Base-by-base conservation (phyloP, 2,797 vertebrate species). In the Thunnus albacares region DNA sequence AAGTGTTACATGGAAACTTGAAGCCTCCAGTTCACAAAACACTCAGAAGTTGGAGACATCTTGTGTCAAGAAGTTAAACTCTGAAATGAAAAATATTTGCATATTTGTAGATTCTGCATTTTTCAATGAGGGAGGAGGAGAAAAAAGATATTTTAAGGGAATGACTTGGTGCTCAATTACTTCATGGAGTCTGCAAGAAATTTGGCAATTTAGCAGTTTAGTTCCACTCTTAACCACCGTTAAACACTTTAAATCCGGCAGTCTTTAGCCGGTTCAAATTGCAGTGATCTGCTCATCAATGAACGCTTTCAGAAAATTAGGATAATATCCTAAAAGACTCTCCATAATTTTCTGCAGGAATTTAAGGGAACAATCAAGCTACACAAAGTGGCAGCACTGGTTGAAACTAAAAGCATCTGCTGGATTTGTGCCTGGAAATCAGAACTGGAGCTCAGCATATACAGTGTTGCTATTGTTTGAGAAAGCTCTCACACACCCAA, bases 171-270 rank as follows among this genome's bases (percentile, higher is more conserved):
- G 52, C 77, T 77, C 62, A 67, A 67, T 60, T 59, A 79, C 65
- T 47, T 60, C 26, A 41, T 18, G 33, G 6, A 81, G 75, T 73
- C 84, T 85, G 83, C 62, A 79, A 80, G 75, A 82, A 26, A 75
- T 79, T 35, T 81, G 56, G 41, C 70, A 62, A 68, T 13, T 57
- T 68, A 77, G 45, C 45, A 18, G 38, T 56, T 79, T 71, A 79
- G 82, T 71, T 79, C 68, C 67, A 47, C 75, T 69, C 35, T 66
- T 59, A 70, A 79, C 67, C 69, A 53, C 68, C 2, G 4, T 70
- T 90, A 81, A 90, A 81, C 59, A 71, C 75, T 73, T 68, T 24
- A 65, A 86, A 84, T 72, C 78, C 71, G 69, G 47, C 55, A 56
- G 61, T 52, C 64, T 84, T 78, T 60, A 74, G 68, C 43, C 69